Evolutionary conservation across 37 sponge, comb jelly and placozoan species (phyloP).

Genomic region (Beroe ovata): DNA sequence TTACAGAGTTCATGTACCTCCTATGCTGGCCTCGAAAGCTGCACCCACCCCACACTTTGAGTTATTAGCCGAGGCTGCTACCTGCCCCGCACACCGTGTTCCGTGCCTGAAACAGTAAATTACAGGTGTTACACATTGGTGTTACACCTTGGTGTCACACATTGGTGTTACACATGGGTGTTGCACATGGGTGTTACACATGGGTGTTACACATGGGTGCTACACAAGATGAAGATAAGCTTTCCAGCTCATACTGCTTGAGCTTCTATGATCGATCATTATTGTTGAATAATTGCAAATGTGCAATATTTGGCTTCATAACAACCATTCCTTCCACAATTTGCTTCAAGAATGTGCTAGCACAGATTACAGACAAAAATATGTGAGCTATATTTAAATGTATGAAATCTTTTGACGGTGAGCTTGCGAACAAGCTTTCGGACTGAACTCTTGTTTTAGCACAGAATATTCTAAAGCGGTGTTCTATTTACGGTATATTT

Average conservation of each 20-base stretch:
- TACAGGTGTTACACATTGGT: too few relatives aligned
- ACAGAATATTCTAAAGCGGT: neutral
- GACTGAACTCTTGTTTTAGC: neutral
- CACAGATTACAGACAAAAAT: neutral
- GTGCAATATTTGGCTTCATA: too few relatives aligned
- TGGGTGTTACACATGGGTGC: too few relatives aligned
- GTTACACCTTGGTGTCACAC: too few relatives aligned
- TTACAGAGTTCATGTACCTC: slow-evolving; percentile 86
- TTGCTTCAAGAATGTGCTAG: neutral
- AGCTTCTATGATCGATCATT: too few relatives aligned
- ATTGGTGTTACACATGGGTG: too few relatives aligned
- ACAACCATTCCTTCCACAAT: neutral
- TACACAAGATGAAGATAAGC: too few relatives aligned
- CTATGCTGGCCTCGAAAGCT: slow-evolving; percentile 85
- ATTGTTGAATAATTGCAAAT: too few relatives aligned
- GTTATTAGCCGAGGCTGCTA: slow-evolving; percentile 80
- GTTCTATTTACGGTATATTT: neutral
- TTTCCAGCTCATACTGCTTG: too few relatives aligned
- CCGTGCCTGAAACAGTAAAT: slow-evolving; percentile 97
- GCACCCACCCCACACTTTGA: slow-evolving; percentile 84
- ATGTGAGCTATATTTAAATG: neutral
- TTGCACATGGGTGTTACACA: too few relatives aligned
- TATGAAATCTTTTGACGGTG: neutral
- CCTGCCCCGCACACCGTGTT: slow-evolving; percentile 97
- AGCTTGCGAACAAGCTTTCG: neutral